Evolutionary conservation across 2,888 invertebrate genomes (phyloP), one percentile per base, ranked within the genome.

Genomic region (Exocentrus adspersus): DNA sequence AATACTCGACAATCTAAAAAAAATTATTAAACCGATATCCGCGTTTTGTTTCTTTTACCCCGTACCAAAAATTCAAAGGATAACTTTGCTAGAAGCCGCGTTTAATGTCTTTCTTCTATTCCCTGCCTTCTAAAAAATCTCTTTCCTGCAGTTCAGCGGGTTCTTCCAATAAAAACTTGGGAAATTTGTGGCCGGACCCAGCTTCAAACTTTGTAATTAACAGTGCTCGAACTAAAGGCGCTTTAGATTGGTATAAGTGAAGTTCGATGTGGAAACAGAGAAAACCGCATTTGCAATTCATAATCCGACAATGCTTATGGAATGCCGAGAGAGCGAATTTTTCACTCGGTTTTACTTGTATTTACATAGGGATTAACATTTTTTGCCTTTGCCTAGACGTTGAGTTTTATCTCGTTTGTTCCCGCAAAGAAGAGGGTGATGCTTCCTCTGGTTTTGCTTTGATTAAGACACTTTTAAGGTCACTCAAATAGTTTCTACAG

Each of bases 131-230:
- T 21, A 19, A 53, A 42, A 52, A 53, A 53, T 32, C 20, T 24
- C 2, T 51, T 37, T 14, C 48, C 12, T 20, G 53, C 14, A 41
- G 30, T 41, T 30, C 24, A 57, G 20, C 46, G 17, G 20, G 45
- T 45, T 45, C 45, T 28, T 56, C 32, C 32, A 46, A 57, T 19
- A 20, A 24, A 57, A 57, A 37, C n/a, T n/a, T 46, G 21, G 46
- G 20, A 46, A 57, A 46, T 57, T 45, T 57, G 57, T 19, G 57
- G 57, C 46, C n/a, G 21, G 46, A 20, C 46, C 60, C 60, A 54
- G 52, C 54, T 46, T 45, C 46, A 48, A 61, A 61, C 60, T 53
- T 61, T 61, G 53, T 61, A 61, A 61, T 61, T 61, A 61, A 61
- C 53, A 53, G 42, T 54, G 43, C 43, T 37, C 37, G 42, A 53